Evolutionary conservation across 2,113 vertebrate species (phyloP).

Genomic region (Apodemus speciosus): DNA sequence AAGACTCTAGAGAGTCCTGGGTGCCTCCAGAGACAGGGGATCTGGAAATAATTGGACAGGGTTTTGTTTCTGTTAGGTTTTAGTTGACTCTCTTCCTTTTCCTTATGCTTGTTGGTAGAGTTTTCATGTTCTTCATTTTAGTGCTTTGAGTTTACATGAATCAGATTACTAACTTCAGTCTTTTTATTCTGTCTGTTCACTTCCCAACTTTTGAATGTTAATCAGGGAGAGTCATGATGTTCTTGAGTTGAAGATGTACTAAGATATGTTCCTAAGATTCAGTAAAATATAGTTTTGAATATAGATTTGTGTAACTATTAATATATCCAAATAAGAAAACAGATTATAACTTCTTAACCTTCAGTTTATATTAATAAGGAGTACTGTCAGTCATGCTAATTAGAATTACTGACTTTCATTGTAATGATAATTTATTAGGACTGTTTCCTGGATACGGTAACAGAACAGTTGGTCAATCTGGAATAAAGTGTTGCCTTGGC

Average conservation of each 20-base stretch:
- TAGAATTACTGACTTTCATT: not conserved
- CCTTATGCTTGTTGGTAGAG: not conserved
- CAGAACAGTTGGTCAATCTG: constrained; percentile 85
- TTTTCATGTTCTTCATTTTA: constrained; percentile 38
- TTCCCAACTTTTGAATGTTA: constrained; percentile 43
- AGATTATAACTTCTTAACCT: not conserved
- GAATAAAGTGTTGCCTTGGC: constrained; percentile 87
- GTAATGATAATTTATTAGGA: constrained; percentile 72
- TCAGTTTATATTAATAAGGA: not conserved
- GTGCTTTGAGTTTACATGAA: constrained; percentile 14
- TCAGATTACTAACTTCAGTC: not conserved
- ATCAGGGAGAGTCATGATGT: constrained; percentile 45
- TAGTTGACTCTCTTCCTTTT: not conserved
- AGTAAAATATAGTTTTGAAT: constrained; percentile 15
- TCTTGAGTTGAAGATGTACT: constrained; percentile 18
- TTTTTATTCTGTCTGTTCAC: not conserved
- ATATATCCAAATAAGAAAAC: not conserved
- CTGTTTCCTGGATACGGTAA: constrained; percentile 34
- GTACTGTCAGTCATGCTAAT: not conserved
- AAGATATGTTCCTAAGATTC: constrained; percentile 44
- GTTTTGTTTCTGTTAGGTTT: not conserved
- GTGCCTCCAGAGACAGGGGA: not conserved
- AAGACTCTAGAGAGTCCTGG: not conserved
- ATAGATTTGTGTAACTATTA: constrained; percentile 17
- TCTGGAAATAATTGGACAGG: too few relatives aligned